Conservation (phyloP, 2,797 vertebrate species). For the Lepilemur septentrionalis region DNA sequence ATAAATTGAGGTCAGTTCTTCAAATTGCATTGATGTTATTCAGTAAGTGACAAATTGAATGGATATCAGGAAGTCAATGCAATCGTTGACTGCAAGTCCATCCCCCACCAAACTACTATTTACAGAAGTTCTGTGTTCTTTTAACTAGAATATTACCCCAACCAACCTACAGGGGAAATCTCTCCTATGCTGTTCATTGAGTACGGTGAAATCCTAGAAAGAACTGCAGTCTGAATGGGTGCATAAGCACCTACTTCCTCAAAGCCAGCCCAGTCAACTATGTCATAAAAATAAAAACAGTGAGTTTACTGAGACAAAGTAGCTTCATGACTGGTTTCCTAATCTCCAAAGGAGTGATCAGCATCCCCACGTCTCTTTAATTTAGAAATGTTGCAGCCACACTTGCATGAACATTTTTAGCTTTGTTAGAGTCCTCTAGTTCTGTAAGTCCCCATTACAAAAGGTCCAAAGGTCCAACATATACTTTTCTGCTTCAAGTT, state of each 20-base stretch:
- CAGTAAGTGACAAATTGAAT: background rate
- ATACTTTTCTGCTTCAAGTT: background rate
- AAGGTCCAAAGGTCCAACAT: background rate
- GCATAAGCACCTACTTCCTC: background rate
- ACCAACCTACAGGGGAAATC: background rate
- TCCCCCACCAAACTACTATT: background rate
- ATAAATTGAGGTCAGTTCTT: background rate
- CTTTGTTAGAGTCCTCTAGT: background rate
- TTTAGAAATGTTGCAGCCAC: background rate
- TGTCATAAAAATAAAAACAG: background rate
- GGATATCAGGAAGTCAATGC: background rate
- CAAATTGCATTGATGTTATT: background rate
- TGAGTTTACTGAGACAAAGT: background rate
- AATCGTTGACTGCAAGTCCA: background rate
- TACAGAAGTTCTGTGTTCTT: background rate
- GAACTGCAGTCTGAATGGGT: background rate
- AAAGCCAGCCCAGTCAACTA: background rate
- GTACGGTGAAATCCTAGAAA: background rate
- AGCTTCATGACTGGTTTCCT: background rate
- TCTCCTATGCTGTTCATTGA: background rate
- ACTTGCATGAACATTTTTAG: background rate
- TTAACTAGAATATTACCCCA: background rate
- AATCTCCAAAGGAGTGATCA: background rate
- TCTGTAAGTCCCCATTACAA: background rate
- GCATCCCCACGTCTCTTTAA: background rate